These are phyloP conservation scores for Chiroxiphia lanceolata DNA, from an alignment of 2,797 vertebrate species.

Conservation along the genomic window DNA sequence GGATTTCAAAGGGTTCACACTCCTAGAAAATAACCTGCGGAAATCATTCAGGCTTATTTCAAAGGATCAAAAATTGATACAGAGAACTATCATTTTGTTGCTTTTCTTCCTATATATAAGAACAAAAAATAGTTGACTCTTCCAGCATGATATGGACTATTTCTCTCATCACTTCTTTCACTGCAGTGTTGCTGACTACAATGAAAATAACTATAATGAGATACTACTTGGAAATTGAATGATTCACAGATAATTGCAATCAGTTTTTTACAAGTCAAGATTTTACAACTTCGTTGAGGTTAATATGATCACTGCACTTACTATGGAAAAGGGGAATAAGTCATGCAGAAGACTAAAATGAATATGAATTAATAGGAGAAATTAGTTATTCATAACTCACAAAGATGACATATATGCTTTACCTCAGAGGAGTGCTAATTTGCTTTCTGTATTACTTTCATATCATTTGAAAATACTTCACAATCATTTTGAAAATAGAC, in stretches of 20 bases:
- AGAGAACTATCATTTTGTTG: neutral
- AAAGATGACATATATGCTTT: neutral
- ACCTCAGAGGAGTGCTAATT: neutral
- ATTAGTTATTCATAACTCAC: neutral
- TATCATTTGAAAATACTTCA: neutral
- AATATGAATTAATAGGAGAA: neutral
- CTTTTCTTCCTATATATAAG: neutral
- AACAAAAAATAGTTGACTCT: neutral
- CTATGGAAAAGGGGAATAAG: neutral
- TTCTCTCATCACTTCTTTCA: neutral
- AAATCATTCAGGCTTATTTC: neutral
- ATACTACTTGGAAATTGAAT: neutral
- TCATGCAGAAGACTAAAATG: neutral
- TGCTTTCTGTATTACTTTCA: neutral
- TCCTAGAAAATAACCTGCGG: neutral
- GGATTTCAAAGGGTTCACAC: neutral
- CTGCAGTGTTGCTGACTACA: neutral
- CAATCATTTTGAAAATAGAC: neutral
- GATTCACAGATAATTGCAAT: neutral
- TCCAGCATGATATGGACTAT: neutral
- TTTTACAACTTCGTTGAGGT: neutral
- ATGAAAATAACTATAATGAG: neutral
- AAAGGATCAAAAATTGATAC: neutral
- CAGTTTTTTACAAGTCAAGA: neutral
- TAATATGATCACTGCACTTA: neutral